Base-by-base conservation (phyloP, 2,888 invertebrate genomes). In the Lasioglossum pauxillum region DNA sequence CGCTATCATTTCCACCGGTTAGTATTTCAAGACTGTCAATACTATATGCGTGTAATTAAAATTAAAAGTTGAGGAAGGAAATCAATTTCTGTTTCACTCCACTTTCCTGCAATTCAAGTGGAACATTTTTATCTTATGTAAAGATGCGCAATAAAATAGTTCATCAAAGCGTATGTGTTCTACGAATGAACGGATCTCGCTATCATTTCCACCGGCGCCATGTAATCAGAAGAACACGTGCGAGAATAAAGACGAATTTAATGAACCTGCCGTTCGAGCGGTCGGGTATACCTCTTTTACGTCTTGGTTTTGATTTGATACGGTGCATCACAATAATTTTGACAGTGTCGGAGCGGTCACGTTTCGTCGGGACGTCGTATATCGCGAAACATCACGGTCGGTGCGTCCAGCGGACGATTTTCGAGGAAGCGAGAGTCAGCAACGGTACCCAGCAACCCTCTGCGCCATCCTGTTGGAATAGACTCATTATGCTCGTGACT, bases 401-500 rank as follows among this genome's bases (percentile, higher is more conserved):
- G 83, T 75, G 80, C 77, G 85, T 85, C 79, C 78, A 78, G 80
- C 78, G 86, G 87, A 84, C 83, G 85, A 83, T 89, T 87, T 84
- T 80, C 74, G 85, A 82, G 78, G 83, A 76, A 78, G 84, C 83
- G 85, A 72, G 74, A 78, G 67, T 80, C 85, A 80, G 73, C 75
- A 74, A 72, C 64, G 78, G 53, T 38, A 73, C 74, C 27, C 75
- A 23, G 88, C 77, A 79, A 78, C 83, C 49, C 88, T 78, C 64
- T 41, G 60, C 78, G 80, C 82, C 82, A 88, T 90, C 91, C 91
- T 88, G 84, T 76, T 89, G 91, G 89, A 93, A 93, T 92, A 91
- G 93, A 93, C 92, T 93, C 93, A 93, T 93, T 94, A 93, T 90
- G 90, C 88, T 89, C 86, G 89, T 91, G 91, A 92, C 91, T 91